These are phyloP conservation scores for Leucozona laternaria DNA, from an alignment of 2,888 invertebrate genomes.

Conservation along the genomic window DNA sequence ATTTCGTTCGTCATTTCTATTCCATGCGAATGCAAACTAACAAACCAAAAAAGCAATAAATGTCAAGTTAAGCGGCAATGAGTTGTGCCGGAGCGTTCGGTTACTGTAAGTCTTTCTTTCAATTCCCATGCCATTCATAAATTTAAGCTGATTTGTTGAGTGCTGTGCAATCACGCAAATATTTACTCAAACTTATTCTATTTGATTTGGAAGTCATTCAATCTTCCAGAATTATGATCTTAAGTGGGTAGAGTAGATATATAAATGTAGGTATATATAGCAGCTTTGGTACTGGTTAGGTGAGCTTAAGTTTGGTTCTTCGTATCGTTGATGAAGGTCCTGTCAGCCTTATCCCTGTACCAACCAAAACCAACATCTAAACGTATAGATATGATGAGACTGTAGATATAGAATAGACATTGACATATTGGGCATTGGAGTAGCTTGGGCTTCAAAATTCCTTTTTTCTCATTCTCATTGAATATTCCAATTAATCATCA, in stretches of 20 bases:
- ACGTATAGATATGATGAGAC: neutral
- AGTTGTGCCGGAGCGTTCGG: neutral
- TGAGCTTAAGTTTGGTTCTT: neutral
- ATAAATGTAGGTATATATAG: neutral
- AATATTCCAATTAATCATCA: constrained; percentile 11
- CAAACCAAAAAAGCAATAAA: constrained; percentile 13
- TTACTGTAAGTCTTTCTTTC: neutral
- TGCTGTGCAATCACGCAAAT: constrained; percentile 70
- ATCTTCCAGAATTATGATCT: constrained; percentile 59
- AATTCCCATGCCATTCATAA: constrained; percentile 20
- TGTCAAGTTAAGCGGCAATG: constrained; percentile 24
- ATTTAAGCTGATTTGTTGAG: constrained; percentile 39
- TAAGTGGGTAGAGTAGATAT: constrained; percentile 13
- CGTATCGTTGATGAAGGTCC: neutral
- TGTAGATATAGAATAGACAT: neutral
- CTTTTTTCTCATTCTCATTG: neutral
- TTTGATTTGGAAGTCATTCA: constrained; percentile 64
- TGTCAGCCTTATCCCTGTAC: neutral
- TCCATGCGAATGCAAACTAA: no score
- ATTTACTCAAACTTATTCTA: constrained; percentile 66
- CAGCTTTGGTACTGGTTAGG: neutral
- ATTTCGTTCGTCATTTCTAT: neutral
- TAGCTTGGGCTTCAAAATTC: neutral
- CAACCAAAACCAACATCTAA: neutral
- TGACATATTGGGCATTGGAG: neutral